These are phyloP conservation scores for Drosophila littoralis DNA, from an alignment of 1,140 invertebrate genomes.

Conservation along the genomic window DNA sequence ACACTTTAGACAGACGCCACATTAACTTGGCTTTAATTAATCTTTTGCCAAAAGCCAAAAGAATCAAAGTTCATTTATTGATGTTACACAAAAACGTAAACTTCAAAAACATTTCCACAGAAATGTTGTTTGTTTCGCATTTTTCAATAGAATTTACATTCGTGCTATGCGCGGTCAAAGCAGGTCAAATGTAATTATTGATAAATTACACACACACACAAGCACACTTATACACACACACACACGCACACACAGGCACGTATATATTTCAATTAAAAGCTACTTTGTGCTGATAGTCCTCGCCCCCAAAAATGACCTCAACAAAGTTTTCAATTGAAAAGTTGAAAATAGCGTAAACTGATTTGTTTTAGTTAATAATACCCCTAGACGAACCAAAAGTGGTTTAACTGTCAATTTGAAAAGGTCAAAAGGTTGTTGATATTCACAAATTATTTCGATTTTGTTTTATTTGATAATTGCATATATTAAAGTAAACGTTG, in stretches of 20 bases:
- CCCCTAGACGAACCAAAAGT: neutral
- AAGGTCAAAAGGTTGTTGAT: neutral
- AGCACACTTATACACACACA: constrained; percentile 1
- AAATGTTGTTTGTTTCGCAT: neutral
- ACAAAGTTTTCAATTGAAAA: constrained; percentile 4
- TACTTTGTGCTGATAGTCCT: neutral
- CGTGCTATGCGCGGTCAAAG: constrained; percentile 21
- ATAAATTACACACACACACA: constrained; percentile 17
- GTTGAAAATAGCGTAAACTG: neutral
- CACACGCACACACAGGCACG: neutral
- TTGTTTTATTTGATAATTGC: no score
- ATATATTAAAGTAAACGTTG: no score
- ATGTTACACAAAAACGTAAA: neutral
- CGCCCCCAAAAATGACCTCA: neutral
- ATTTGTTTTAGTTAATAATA: neutral
- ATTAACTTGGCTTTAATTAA: constrained; percentile 18
- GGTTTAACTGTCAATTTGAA: neutral
- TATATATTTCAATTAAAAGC: constrained; percentile 14
- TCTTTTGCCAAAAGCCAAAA: constrained; percentile 11
- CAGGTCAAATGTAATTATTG: constrained; percentile 43
- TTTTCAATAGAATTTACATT: constrained; percentile 15
- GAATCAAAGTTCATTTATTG: constrained; percentile 19
- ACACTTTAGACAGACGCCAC: constrained; percentile 11
- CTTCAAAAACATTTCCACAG: neutral
- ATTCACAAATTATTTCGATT: neutral